These are phyloP conservation scores for Trachythela sp. DNA, from an alignment of 64 coral and sea anemone genomes.

Conservation along the genomic window DNA sequence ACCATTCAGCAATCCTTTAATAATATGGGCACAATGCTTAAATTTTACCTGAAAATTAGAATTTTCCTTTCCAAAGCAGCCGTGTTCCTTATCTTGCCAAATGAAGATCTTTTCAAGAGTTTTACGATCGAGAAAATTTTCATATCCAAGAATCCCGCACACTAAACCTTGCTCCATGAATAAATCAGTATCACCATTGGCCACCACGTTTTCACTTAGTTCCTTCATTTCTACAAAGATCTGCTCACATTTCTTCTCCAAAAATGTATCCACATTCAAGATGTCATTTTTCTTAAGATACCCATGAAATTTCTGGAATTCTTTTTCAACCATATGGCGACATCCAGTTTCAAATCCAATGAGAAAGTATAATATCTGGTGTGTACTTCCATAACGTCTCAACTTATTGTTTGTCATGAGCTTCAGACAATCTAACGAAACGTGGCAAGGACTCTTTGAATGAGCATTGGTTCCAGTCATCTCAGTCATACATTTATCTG, in stretches of 20 bases:
- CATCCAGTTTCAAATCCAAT: slow-evolving; percentile 1
- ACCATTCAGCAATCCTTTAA: too few species aligned
- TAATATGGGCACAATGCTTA: too few species aligned
- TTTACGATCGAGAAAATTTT: background rate
- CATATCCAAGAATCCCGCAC: background rate
- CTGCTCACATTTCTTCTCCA: background rate
- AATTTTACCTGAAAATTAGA: background rate
- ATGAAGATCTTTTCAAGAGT: background rate
- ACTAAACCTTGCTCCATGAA: slow-evolving; percentile 25
- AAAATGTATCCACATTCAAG: background rate
- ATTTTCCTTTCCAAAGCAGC: background rate
- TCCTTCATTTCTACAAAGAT: slow-evolving; percentile 1
- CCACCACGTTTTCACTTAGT: background rate
- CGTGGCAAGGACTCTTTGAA: background rate
- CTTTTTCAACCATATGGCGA: background rate
- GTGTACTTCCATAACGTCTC: background rate
- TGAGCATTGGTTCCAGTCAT: background rate
- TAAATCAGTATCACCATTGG: background rate
- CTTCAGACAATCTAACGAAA: background rate
- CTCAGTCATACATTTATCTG: slow-evolving; percentile 25
- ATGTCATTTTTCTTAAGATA: background rate
- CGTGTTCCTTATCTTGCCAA: background rate
- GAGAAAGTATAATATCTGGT: slow-evolving; percentile 21
- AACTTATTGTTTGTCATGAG: background rate
- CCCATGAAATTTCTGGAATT: background rate